Evolutionary conservation across 2,888 invertebrate genomes (phyloP).

Genomic region (Homarus gammarus): DNA sequence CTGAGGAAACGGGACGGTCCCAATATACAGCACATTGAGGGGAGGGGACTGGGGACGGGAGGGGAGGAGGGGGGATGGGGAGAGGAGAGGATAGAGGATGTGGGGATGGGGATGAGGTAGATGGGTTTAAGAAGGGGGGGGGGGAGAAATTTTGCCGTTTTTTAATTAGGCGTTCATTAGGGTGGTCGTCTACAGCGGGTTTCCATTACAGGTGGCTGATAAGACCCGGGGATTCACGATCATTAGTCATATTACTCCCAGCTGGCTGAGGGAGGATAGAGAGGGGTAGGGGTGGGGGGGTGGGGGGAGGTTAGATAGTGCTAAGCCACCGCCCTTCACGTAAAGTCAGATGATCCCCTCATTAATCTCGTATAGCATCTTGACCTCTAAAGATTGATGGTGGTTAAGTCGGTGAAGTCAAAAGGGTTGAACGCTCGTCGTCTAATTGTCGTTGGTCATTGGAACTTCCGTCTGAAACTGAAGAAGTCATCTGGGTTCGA

Average conservation of each 20-base stretch:
- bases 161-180: constrained; percentile 68
- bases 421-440: neutral
- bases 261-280: neutral
- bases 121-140: no score
- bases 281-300: neutral
- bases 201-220: constrained; percentile 70
- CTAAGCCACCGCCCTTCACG: no score
- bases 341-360: no score
- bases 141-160: constrained; percentile 31
- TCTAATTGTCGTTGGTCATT: neutral
- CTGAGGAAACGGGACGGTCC: constrained; percentile 18
- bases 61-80: neutral
- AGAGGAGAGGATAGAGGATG: neutral
- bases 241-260: constrained; percentile 63
- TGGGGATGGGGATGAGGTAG: neutral
- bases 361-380: no score
- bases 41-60: no score
- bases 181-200: constrained; percentile 31
- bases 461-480: neutral
- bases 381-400: neutral
- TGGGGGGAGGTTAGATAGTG: neutral
- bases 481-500: neutral
- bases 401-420: neutral
- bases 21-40: constrained; percentile 35
- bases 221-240: constrained; percentile 35